Base-by-base conservation (phyloP, 2,888 invertebrate species). In the Malachius bipustulatus region DNA sequence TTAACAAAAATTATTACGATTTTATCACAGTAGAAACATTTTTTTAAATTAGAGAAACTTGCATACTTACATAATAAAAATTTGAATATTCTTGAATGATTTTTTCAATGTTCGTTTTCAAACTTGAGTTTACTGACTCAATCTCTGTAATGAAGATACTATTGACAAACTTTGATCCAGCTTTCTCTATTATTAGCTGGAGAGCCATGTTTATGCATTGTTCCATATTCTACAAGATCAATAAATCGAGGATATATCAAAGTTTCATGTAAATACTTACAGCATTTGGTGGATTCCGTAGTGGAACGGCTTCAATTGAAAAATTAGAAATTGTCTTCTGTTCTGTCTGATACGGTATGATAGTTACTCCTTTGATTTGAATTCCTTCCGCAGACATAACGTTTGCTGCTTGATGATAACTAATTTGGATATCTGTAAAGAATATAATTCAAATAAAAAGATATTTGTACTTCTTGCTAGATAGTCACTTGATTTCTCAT, bases 101-200 rank as follows among this genome's bases (percentile, higher is more conserved):
- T 11, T 45, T 52, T 36, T 53, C 53, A 16, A 58, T 49, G 28
- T 49, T 47, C 9, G 51, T 44, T 13, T 49, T 29, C 11, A 59
- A 41, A 6, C 46, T 40, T 9, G 47, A 33, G 12, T 24, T 9
- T 13, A 48, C 40, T 3, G 51, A 49, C 37, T 55, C 50, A 10
- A 60, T 43, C 47, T 62, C 62, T 2, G 54, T 55, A 6, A 62
- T 45, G 31, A 49, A 47, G 4, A 61, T 44, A 35, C 49, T 57
- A 4, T 44, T 54, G 1, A 46, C 38, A 16, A 42, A 41, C 12
- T 47, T 45, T 9, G 52, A 52, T 12, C 45, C 42, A 36, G 54
- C 57, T 36, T 60, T 59, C 4, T 50, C 44, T 13, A 57, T 33
- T 10, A 50, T 45, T 10, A 60, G 36, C 34, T 59, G 56, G 2